These are phyloP conservation scores for Drosophila santomea DNA, from an alignment of 1,140 invertebrate species.

Conservation along the genomic window DNA sequence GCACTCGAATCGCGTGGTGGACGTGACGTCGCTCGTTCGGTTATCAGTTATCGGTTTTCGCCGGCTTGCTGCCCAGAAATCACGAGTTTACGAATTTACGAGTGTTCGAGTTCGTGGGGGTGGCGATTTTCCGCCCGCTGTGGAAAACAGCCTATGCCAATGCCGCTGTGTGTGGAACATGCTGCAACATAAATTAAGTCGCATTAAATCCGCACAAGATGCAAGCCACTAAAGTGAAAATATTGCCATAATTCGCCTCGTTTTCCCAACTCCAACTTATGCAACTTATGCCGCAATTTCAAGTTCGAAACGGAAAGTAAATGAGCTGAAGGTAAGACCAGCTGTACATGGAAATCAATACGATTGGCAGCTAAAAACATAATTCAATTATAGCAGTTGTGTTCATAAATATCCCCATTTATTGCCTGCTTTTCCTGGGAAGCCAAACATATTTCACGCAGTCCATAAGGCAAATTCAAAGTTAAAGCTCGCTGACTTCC, in stretches of 20 bases:
- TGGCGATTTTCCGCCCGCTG: constrained; percentile 1
- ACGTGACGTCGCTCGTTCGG: constrained; percentile 34
- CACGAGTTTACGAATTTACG: constrained; percentile 37
- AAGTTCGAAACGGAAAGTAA: constrained; percentile 1
- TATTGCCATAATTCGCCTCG: constrained; percentile 40
- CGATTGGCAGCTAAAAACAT: not conserved
- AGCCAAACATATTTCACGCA: constrained; percentile 19
- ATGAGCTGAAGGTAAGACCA: constrained; percentile 29
- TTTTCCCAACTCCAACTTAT: constrained; percentile 11
- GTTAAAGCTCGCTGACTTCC: constrained; percentile 21
- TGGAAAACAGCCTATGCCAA: constrained; percentile 53
- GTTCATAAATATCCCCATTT: constrained; percentile 28
- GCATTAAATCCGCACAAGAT: constrained; percentile 64
- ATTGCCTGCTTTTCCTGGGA: constrained; percentile 12
- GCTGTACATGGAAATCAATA: not conserved
- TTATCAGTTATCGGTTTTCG: constrained; percentile 68
- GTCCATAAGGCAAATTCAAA: constrained; percentile 13
- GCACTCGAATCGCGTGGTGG: constrained; percentile 69
- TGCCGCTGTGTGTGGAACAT: constrained; percentile 54
- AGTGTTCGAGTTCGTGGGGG: constrained; percentile 12
- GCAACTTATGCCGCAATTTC: constrained; percentile 28
- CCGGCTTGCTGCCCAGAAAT: constrained; percentile 43
- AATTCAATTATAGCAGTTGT: constrained; percentile 19
- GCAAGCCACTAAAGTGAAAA: constrained; percentile 60
- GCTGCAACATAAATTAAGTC: constrained; percentile 73